A percentile compares a stretch with the other conserved stretches of the same genome.
Evolutionary conservation across 2,888 invertebrate genomes (phyloP).

Genomic region (Prosopocoilus inquinatus): DNA sequence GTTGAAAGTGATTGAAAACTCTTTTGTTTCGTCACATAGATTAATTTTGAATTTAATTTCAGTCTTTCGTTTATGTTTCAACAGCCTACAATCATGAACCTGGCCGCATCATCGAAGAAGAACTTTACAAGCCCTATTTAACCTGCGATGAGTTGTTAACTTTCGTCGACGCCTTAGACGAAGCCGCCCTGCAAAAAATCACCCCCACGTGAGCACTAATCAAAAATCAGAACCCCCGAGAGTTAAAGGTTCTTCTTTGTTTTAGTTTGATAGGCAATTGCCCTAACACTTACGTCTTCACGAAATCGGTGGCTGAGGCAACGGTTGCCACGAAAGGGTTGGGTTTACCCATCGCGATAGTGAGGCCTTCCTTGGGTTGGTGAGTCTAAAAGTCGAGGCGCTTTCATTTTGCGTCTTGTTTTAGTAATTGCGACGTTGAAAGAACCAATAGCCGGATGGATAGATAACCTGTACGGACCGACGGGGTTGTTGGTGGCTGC

Average conservation of each 20-base stretch:
- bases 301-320: slow-evolving; percentile 71
- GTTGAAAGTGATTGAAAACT: slow-evolving; percentile 55
- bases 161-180: slow-evolving; percentile 50
- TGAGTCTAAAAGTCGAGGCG: slow-evolving; percentile 2
- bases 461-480: slow-evolving; percentile 88
- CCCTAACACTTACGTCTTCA: slow-evolving; percentile 73
- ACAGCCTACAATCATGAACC: slow-evolving; percentile 67
- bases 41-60: slow-evolving; percentile 36
- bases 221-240: neutral
- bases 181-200: slow-evolving; percentile 41
- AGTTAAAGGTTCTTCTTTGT: slow-evolving; percentile 26
- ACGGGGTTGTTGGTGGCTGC: slow-evolving; percentile 72
- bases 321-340: slow-evolving; percentile 55
- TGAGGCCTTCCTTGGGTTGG: slow-evolving; percentile 65
- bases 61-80: slow-evolving; percentile 59
- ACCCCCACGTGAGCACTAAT: slow-evolving; percentile 40
- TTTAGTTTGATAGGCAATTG: slow-evolving; percentile 54
- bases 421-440: slow-evolving; percentile 64
- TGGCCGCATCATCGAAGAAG: slow-evolving; percentile 54
- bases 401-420: neutral
- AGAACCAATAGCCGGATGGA: slow-evolving; percentile 80
- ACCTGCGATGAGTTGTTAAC: slow-evolving; percentile 47
- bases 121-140: slow-evolving; percentile 53
- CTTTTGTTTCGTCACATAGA: neutral
- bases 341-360: slow-evolving; percentile 63